These are phyloP conservation scores for Solenopsis fugax DNA, from an alignment of 1,140 invertebrate genomes.

Conservation along the genomic window DNA sequence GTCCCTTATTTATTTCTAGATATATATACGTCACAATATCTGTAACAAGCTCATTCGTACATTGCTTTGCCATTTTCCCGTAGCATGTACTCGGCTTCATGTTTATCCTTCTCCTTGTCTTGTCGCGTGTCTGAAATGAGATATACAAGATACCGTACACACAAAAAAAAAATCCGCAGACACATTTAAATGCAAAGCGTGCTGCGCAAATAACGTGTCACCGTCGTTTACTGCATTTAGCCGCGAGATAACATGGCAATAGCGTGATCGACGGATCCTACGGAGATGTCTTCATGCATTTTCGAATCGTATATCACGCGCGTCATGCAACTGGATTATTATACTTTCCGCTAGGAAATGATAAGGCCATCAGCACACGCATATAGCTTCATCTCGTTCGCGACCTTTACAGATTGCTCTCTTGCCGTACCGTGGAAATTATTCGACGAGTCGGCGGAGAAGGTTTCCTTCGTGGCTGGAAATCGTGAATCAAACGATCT, in stretches of 20 bases:
- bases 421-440: conserved; percentile 1
- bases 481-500: conserved; percentile 53
- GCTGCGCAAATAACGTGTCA: conserved; percentile 20
- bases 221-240: conserved; percentile 20
- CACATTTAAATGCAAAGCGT: conserved; percentile 41
- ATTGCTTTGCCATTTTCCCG: conserved; percentile 82
- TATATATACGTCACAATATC: conserved; percentile 49
- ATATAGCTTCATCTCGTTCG: neutral
- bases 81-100: conserved; percentile 84
- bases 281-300: neutral
- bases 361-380: neutral
- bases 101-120: conserved; percentile 85
- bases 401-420: neutral
- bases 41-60: conserved; percentile 81
- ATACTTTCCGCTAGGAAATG: neutral
- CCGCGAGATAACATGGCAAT: neutral
- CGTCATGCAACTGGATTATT: neutral
- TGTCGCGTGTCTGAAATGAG: conserved; percentile 84
- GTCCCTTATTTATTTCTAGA: conserved; percentile 22
- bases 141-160: conserved; percentile 76
- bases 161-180: conserved; percentile 55
- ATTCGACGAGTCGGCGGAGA: conserved; percentile 24
- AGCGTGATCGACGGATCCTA: conserved; percentile 14
- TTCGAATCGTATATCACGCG: neutral
- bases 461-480: neutral